Evolutionary conservation across 2,888 invertebrate genomes (phyloP).

Genomic region (Dorcus parallelipipedus): DNA sequence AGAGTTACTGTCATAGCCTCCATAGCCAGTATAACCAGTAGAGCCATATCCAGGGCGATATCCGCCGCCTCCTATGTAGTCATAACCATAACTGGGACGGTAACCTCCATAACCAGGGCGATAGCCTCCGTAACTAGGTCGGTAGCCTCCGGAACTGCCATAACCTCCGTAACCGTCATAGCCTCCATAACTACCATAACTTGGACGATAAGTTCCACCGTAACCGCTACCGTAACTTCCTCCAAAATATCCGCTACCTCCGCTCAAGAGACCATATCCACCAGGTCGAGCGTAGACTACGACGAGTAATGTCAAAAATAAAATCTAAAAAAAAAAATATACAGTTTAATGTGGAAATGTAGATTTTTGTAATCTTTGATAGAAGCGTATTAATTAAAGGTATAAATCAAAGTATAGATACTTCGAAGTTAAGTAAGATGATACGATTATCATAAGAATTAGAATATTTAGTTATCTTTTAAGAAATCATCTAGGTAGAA

Average conservation of each 20-base stretch:
- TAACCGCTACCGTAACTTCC: constrained; percentile 8
- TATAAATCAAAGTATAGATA: no score
- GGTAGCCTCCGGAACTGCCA: constrained; percentile 8
- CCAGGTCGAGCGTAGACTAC: constrained; percentile 16
- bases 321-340: constrained; percentile 21
- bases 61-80: not conserved
- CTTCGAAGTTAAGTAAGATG: no score
- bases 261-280: constrained; percentile 20
- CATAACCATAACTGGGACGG: constrained; percentile 3
- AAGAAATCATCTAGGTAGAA: no score
- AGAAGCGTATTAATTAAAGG: no score
- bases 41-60: constrained; percentile 15
- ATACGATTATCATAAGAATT: no score
- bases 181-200: constrained; percentile 11
- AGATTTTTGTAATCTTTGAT: no score
- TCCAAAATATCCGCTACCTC: constrained; percentile 8
- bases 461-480: no score
- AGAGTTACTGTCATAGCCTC: not conserved
- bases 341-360: not conserved
- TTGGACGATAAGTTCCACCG: not conserved
- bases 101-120: constrained; percentile 15
- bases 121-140: constrained; percentile 4
- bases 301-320: constrained; percentile 8
- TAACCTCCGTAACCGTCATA: constrained; percentile 7
- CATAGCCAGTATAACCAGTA: constrained; percentile 11